These are phyloP conservation scores for Pollicipes pollicipes DNA, from an alignment of 1,140 invertebrate species.

Conservation along the genomic window DNA sequence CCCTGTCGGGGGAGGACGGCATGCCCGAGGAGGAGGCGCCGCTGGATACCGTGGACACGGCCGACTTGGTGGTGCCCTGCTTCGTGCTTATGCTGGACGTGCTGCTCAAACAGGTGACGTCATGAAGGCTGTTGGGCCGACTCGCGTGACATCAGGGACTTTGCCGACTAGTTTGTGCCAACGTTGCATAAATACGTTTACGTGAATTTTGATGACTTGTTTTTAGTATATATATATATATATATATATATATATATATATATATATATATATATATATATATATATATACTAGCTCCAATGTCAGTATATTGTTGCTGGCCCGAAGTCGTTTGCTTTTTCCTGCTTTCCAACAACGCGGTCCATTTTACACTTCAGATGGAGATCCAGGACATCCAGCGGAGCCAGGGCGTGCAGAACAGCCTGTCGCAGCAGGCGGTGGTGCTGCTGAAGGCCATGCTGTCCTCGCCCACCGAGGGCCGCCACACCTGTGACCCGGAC, in stretches of 20 bases:
- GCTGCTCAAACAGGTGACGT: conserved; percentile 68
- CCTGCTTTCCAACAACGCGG: no score
- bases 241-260: conserved; percentile 8
- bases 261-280: conserved; percentile 8
- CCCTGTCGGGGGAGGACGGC: conserved; percentile 24
- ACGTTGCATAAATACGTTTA: neutral
- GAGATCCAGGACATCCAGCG: conserved; percentile 78
- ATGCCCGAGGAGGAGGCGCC: conserved; percentile 20
- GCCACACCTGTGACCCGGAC: conserved; percentile 44
- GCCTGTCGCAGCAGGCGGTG: conserved; percentile 53
- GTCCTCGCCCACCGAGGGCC: conserved; percentile 49
- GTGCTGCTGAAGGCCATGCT: conserved; percentile 66
- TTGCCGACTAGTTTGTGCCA: no score
- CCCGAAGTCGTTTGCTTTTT: neutral
- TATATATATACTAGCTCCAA: neutral
- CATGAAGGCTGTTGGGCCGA: neutral
- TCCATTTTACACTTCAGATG: no score
- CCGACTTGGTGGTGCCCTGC: conserved; percentile 50
- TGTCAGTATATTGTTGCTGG: conserved; percentile 5
- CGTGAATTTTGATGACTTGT: no score
- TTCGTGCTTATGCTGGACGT: conserved; percentile 94
- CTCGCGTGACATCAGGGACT: neutral
- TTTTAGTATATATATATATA: no score
- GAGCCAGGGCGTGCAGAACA: conserved; percentile 58
- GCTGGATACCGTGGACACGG: conserved; percentile 17